A percentile compares a stretch with the other conserved stretches of the same genome.
Evolutionary conservation across 2,113 vertebrate species (phyloP).

Genomic region (western clawed frog (Xenopus tropicalis)): UCB_Xtro_10.0 CM004446.2:120743501-120744000

Average conservation of each 20-base stretch:
- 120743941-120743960: too few relatives aligned
- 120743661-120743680: constrained; percentile 44
- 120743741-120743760: constrained; percentile 27
- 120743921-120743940: too few relatives aligned
- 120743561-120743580: constrained; percentile 40
- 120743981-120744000: too few relatives aligned
- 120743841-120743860: too few relatives aligned
- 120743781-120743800: constrained; percentile 27
- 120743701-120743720: constrained; percentile 18
- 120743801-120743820: background rate
- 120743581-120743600: constrained; percentile 39
- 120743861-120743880: too few relatives aligned
- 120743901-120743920: too few relatives aligned
- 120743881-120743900: too few relatives aligned
- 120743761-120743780: constrained; percentile 26
- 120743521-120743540: constrained; percentile 34
- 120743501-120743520: constrained; percentile 24
- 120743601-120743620: constrained; percentile 33
- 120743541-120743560: constrained; percentile 38
- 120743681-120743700: constrained; percentile 33
- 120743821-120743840: too few relatives aligned
- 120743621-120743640: constrained; percentile 19
- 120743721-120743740: constrained; percentile 30
- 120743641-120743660: constrained; percentile 39
- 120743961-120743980: too few relatives aligned